These are phyloP conservation scores for Caenorhabditis sp. DNA, from an alignment of 2,888 invertebrate genomes.

Conservation along the genomic window DNA sequence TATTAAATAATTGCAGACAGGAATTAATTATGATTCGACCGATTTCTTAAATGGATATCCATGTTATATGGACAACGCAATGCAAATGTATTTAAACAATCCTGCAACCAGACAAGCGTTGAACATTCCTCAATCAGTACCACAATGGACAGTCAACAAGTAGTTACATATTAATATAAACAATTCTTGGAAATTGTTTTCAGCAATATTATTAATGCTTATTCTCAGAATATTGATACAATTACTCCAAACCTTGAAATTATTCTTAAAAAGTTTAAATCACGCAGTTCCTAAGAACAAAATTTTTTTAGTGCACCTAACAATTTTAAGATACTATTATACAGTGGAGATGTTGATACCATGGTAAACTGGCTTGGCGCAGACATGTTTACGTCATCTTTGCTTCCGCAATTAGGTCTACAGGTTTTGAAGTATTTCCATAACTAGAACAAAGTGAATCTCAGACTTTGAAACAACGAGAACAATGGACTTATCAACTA, in stretches of 20 bases:
- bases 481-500: conserved; percentile 62
- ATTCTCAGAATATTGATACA: conserved; percentile 6
- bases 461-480: conserved; percentile 32
- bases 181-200: no score
- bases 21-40: conserved; percentile 73
- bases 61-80: conserved; percentile 74
- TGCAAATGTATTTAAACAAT: conserved; percentile 74
- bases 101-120: conserved; percentile 75
- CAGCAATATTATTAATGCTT: conserved; percentile 66
- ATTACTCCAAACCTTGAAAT: no score
- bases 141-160: conserved; percentile 57
- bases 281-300: not conserved
- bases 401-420: conserved; percentile 19
- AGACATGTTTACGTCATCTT: conserved; percentile 60
- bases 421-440: conserved; percentile 3
- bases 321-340: conserved; percentile 60
- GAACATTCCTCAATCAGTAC: conserved; percentile 70
- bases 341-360: conserved; percentile 69
- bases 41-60: conserved; percentile 74
- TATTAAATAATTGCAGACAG: conserved; percentile 67
- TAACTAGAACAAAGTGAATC: not conserved
- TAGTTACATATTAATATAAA: conserved; percentile 1
- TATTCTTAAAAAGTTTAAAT: not conserved
- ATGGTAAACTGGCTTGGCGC: conserved; percentile 69
- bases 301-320: conserved; percentile 43